Base-by-base conservation (phyloP, 2,888 invertebrate genomes). In the Epinotia nisella region DNA sequence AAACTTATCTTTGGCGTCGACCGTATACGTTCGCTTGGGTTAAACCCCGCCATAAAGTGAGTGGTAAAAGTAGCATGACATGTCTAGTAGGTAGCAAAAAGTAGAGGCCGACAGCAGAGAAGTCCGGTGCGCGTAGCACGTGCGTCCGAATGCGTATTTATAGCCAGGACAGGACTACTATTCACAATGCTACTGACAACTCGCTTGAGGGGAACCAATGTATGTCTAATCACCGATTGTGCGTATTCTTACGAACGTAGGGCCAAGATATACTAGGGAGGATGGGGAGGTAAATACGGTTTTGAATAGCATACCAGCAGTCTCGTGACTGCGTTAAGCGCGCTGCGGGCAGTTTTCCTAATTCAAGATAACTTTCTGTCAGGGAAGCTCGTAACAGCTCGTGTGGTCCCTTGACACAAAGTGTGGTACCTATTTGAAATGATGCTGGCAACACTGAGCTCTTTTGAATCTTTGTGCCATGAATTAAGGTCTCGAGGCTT, bases 31-130 rank as follows among this genome's bases (percentile, higher is more conserved):
- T 3, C 49, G n/a, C 49, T 49, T 49, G n/a, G 49, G n/a, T n/a
- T n/a, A 49, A 49, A n/a, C 49, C n/a, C 35, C 41, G 13, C n/a
- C 49, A n/a, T 64, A 51, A n/a, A 64, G 24, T 24, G 45, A 64
- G 49, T 49, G 51, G 62, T 64, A 64, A 64, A 64, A 64, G 64
- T 64, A 64, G 53, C 53, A 64, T 64, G 49, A 62, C 62, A 62
- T 29, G 62, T 51, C 29, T 29, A 64, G 64, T 7, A n/a, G 29
- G 64, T 7, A n/a, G 29, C 24, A 49, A 45, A 64, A 49, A 51
- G 49, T 51, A 51, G 51, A 64, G 64, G 64, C 49, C 62, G 58
- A n/a, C 29, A 19, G 0, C 51, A 19, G 24, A 21, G 45, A 13
- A 15, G 21, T n/a, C 41, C 41, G 60, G 17, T 1, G 41, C 60